These are phyloP conservation scores for Dascillus cervinus DNA, from an alignment of 2,888 invertebrate genomes.

Conservation along the genomic window DNA sequence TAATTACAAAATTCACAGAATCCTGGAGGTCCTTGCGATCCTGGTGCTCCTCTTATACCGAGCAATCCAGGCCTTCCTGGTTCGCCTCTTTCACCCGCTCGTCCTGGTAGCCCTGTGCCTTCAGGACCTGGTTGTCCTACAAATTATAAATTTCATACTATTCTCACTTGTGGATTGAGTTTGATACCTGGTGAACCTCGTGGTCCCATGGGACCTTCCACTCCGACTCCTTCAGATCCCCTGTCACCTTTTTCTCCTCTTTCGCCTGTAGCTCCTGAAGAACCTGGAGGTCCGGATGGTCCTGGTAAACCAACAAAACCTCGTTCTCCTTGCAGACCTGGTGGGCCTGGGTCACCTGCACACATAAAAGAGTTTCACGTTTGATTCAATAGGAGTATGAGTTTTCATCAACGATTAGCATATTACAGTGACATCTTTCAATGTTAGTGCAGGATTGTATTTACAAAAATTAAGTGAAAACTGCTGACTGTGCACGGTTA, in stretches of 20 bases:
- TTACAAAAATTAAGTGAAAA: no score
- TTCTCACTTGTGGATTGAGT: neutral
- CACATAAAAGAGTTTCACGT: no score
- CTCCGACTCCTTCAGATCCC: conserved; percentile 62
- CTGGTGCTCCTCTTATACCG: conserved; percentile 52
- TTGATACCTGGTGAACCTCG: conserved; percentile 57
- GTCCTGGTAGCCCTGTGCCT: conserved; percentile 57
- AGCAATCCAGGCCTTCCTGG: conserved; percentile 52
- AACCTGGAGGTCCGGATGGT: conserved; percentile 52
- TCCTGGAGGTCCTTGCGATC: conserved; percentile 58
- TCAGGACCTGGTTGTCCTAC: conserved; percentile 61
- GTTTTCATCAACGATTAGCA: no score
- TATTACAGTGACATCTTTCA: no score
- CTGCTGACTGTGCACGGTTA: no score
- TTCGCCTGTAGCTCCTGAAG: conserved; percentile 54
- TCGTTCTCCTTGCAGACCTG: conserved; percentile 56
- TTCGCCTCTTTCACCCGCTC: conserved; percentile 68
- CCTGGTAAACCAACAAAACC: conserved; percentile 60
- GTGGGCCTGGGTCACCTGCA: conserved; percentile 58
- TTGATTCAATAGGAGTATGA: no score
- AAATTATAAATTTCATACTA: neutral
- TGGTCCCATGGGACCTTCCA: conserved; percentile 66
- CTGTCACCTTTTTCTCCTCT: conserved; percentile 69
- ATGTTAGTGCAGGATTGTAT: no score
- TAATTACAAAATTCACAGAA: conserved; percentile 58